A percentile compares a stretch with the other conserved stretches of the same genome.
phyloP scores from a whole-genome alignment of 30 jellyfish, hydroid and myxozoan genomes.

The Phacellophora camtschatica region DNA sequence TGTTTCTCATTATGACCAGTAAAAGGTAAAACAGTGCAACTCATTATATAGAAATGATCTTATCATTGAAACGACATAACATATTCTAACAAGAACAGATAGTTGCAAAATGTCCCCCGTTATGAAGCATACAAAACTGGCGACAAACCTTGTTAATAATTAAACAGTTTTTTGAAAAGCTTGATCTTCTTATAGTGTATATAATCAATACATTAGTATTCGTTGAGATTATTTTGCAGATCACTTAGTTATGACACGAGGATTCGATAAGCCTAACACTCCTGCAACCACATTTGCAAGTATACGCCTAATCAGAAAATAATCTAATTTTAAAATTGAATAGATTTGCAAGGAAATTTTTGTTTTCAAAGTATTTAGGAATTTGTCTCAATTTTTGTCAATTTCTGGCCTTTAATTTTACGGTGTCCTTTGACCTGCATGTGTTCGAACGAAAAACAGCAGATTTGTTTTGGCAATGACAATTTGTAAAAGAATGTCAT shows the following conservation, averaged over 20 bases:
- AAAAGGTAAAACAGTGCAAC: too few relatives aligned
- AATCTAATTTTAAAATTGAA: neutral
- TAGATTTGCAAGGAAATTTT: neutral
- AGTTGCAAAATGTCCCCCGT: neutral
- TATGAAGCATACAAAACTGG: constrained; percentile 7
- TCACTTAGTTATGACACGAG: constrained; percentile 43
- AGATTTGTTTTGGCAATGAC: too few relatives aligned
- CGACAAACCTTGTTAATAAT: constrained; percentile 53
- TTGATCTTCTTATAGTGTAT: constrained; percentile 36
- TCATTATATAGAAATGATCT: too few relatives aligned
- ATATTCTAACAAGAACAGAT: too few relatives aligned
- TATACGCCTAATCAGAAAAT: neutral
- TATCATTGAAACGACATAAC: too few relatives aligned
- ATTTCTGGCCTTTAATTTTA: too few relatives aligned
- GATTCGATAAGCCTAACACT: constrained; percentile 16
- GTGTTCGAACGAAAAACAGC: too few relatives aligned
- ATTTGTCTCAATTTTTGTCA: too few relatives aligned
- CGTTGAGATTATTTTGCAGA: constrained; percentile 23
- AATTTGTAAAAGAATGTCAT: too few relatives aligned
- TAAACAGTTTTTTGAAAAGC: constrained; percentile 3
- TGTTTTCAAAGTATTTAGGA: too few relatives aligned
- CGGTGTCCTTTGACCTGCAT: too few relatives aligned
- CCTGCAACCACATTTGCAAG: constrained; percentile 47
- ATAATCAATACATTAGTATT: constrained; percentile 23
- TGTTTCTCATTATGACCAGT: too few relatives aligned